phyloP scores from a whole-genome alignment of 2,797 vertebrate genomes.

The Brachyrhaphis roseni region DNA sequence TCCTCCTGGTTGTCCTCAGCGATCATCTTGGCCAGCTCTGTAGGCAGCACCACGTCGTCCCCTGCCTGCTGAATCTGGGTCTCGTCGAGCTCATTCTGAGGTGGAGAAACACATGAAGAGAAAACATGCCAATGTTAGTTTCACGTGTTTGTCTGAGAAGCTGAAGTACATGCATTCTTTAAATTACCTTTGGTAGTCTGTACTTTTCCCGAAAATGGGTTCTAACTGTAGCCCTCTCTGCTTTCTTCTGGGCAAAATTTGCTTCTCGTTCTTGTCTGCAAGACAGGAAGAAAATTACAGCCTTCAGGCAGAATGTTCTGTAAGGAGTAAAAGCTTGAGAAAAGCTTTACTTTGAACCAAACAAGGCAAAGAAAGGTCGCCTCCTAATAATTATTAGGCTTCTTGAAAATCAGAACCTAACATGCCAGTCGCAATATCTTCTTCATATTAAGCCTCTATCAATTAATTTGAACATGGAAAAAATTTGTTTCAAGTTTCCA shows the following conservation, averaged over 20 bases:
- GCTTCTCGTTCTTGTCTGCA: conserved; percentile 93
- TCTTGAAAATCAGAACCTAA: background rate
- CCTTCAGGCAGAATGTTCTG: background rate
- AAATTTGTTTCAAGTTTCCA: too few species aligned
- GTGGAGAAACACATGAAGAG: conserved; percentile 5
- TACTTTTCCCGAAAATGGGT: conserved; percentile 97
- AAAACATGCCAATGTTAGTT: background rate
- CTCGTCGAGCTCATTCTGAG: conserved; percentile 90
- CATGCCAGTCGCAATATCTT: background rate
- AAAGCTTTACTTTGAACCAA: conserved; percentile 16
- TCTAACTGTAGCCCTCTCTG: conserved; percentile 92
- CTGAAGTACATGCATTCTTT: background rate
- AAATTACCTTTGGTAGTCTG: conserved; percentile 91
- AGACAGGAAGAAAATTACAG: conserved; percentile 17
- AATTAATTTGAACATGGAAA: background rate
- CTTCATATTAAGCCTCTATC: background rate
- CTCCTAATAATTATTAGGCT: background rate
- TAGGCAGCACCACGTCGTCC: conserved; percentile 91
- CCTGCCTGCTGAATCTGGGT: conserved; percentile 94
- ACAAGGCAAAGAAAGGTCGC: background rate
- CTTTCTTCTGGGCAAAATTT: conserved; percentile 92
- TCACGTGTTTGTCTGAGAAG: background rate
- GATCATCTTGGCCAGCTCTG: conserved; percentile 97
- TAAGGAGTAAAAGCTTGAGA: background rate
- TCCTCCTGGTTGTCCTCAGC: conserved; percentile 96